Percentiles rank a stretch among this genome's conserved stretches.
These are phyloP conservation scores for Neoitamus cyanurus DNA, from an alignment of 2,888 invertebrate genomes.

Conservation along the genomic window DNA sequence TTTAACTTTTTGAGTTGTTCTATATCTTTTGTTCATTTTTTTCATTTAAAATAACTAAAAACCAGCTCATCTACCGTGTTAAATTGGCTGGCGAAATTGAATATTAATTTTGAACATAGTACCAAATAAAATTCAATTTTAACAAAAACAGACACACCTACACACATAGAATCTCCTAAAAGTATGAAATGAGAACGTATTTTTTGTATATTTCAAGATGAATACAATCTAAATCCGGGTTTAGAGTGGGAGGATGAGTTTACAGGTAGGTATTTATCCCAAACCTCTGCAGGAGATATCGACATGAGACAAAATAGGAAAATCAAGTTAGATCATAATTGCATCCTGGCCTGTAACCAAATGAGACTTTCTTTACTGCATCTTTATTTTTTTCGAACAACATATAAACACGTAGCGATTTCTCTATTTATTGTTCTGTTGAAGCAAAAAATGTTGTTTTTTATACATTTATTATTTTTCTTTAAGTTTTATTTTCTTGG, in stretches of 20 bases:
- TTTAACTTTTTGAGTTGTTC: background rate
- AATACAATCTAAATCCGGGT: constrained; percentile 99
- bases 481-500: constrained; percentile 8
- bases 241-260: constrained; percentile 99
- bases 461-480: background rate
- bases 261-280: constrained; percentile 85
- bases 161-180: background rate
- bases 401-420: background rate
- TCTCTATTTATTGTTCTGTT: background rate
- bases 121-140: background rate
- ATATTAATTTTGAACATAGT: background rate
- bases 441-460: constrained; percentile 3
- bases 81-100: background rate
- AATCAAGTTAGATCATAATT: constrained; percentile 54
- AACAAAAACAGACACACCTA: background rate
- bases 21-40: background rate
- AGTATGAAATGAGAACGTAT: constrained; percentile 57
- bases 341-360: background rate
- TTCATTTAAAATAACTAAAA: background rate
- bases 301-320: constrained; percentile 68
- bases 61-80: background rate
- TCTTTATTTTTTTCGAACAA: constrained; percentile 15
- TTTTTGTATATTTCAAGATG: constrained; percentile 83
- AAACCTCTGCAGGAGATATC: constrained; percentile 53
- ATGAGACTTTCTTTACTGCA: constrained; percentile 6